Base-by-base conservation (phyloP, 2,113 vertebrate genomes). In the Dromaius novaehollandiae region DNA sequence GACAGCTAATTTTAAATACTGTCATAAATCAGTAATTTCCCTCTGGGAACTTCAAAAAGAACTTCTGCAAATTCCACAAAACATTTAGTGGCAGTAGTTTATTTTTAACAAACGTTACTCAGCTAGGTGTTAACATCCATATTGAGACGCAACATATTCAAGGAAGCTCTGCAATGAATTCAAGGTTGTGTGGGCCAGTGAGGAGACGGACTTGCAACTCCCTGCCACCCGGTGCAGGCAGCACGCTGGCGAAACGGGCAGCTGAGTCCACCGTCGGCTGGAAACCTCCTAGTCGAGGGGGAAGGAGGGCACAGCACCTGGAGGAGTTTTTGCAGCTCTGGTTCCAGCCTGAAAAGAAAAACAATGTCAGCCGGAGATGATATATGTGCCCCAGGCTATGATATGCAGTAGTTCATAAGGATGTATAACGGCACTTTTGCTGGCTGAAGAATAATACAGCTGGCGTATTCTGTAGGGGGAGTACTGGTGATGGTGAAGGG, bases 1-100 rank as follows among this genome's bases (percentile, higher is more conserved):
- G 84, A 76, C 9, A 42, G 68, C 28, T 19, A 64, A 65, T 51
- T 92, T 89, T 95, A 94, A 91, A 91, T 91, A 80, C 12, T 48
- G 11, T 7, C 40, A 86, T 90, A 93, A 88, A 90, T 96, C 34
- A 50, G 24, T 58, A 70, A 84, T 71, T 92, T 94, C 76, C 76
- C 76, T 81, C 55, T 84, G 73, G 76, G 92, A 91, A 46, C 9
- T 22, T 8, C 69, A 75, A 64, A 71, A 89, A 20, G 32, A 90
- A 42, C 50, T 76, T 94, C 51, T 75, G 76, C 38, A 90, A 84
- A 92, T 93, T 46, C 65, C 61, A 38, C 17, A 19, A 9, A 88
- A 51, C n/a, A 34, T 71, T 82, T 78, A 56, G 48, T 20, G 13
- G 13, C 28, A 51, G 32, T 28, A 60, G 51, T 71, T 89, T 92